phyloP scores from a whole-genome alignment of 2,113 vertebrate genomes.

The Collichthys lucidus region DNA sequence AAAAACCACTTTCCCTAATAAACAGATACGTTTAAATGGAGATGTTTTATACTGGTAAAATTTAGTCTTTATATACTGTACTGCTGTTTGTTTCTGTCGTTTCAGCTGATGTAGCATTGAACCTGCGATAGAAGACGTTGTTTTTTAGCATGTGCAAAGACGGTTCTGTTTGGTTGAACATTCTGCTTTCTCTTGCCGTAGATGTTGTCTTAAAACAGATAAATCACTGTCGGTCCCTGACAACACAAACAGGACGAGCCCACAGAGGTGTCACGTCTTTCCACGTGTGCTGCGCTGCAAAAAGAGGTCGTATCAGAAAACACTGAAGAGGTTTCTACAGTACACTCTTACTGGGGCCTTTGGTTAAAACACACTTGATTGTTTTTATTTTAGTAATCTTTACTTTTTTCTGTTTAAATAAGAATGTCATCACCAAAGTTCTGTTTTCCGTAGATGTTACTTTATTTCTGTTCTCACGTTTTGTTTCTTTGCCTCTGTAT shows the following conservation, averaged over 20 bases:
- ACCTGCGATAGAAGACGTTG: constrained; percentile 21
- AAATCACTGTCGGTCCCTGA: constrained; percentile 9
- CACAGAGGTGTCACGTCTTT: neutral
- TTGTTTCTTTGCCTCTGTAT: constrained; percentile 56
- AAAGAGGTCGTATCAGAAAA: neutral
- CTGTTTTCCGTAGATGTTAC: constrained; percentile 80
- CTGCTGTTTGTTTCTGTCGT: constrained; percentile 66
- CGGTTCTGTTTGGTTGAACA: constrained; percentile 1
- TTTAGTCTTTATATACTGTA: constrained; percentile 69
- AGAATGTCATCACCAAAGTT: constrained; percentile 84
- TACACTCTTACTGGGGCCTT: constrained; percentile 34
- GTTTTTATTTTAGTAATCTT: constrained; percentile 23
- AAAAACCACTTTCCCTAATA: constrained; percentile 56
- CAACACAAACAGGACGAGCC: neutral
- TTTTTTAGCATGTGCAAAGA: constrained; percentile 61
- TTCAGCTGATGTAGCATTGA: constrained; percentile 71
- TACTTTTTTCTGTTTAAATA: constrained; percentile 76
- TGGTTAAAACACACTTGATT: constrained; percentile 12
- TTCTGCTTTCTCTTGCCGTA: constrained; percentile 32
- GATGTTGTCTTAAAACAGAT: constrained; percentile 30
- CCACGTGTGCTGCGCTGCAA: neutral
- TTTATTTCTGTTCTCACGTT: constrained; percentile 50
- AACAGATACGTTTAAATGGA: constrained; percentile 49
- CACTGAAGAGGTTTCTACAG: constrained; percentile 1
- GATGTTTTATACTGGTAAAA: constrained; percentile 72